These are phyloP conservation scores for Drosophila miranda DNA, from an alignment of 1,140 invertebrate genomes.

Conservation along the genomic window DNA sequence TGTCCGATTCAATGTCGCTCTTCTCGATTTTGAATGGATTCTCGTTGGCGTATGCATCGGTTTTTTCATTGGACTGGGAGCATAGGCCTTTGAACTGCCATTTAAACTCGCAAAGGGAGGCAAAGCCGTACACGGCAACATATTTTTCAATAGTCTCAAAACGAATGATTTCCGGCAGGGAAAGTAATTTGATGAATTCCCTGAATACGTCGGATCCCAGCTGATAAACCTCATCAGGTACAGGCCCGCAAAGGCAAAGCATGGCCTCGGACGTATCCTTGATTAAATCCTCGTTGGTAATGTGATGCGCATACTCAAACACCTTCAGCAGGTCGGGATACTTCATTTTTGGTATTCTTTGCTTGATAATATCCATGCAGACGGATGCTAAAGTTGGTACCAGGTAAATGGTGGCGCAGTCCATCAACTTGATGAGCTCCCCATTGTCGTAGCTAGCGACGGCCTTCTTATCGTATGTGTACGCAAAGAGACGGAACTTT, in stretches of 20 bases:
- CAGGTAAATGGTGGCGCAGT: constrained; percentile 15
- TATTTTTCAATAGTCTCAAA: constrained; percentile 10
- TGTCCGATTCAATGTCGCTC: not conserved
- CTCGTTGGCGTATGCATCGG: constrained; percentile 9
- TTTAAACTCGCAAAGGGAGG: not conserved
- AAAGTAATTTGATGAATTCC: not conserved
- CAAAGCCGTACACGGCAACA: constrained; percentile 13
- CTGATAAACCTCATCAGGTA: not conserved
- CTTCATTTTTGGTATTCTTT: not conserved
- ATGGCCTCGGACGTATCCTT: rapidly evolving
- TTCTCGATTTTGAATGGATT: constrained; percentile 15
- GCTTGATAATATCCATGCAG: not conserved
- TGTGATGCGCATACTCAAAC: constrained; percentile 12
- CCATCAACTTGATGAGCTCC: constrained; percentile 3
- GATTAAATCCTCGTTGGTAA: not conserved
- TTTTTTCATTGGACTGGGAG: not conserved
- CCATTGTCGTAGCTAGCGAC: not conserved
- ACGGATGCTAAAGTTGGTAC: not conserved
- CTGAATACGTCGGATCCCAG: constrained; percentile 16
- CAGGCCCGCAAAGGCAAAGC: too few species aligned
- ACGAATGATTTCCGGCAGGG: not conserved
- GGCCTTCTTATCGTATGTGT: not conserved
- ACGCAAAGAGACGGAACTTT: constrained; percentile 19
- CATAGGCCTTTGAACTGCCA: constrained; percentile 13
- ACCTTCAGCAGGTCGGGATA: not conserved